phyloP scores from a whole-genome alignment of 2,113 vertebrate species.

The Tupaia chinensis region DNA sequence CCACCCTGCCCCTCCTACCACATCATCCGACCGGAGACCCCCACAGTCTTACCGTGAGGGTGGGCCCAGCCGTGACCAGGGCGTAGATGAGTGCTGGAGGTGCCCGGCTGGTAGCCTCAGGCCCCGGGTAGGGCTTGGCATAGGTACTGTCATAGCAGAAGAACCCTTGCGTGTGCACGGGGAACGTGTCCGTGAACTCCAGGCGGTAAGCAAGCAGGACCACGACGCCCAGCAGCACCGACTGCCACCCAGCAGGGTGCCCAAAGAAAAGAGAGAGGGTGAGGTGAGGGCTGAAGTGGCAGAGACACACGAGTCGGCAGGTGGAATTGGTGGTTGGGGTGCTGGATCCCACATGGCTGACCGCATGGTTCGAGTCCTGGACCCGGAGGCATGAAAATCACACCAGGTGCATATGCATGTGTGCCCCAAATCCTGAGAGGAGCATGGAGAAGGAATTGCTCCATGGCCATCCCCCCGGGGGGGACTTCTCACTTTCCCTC shows the following conservation, averaged over 20 bases:
- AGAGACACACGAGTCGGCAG: not conserved
- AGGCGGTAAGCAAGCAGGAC: constrained; percentile 95
- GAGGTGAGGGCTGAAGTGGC: constrained; percentile 24
- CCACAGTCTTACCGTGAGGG: constrained; percentile 89
- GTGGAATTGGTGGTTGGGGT: no score
- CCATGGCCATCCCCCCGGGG: no score
- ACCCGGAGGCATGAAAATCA: no score
- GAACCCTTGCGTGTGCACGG: constrained; percentile 94
- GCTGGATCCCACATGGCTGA: no score
- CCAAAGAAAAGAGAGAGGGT: not conserved
- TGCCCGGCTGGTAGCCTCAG: constrained; percentile 91
- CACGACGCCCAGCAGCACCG: constrained; percentile 94
- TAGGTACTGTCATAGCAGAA: constrained; percentile 94
- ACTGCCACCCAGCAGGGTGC: constrained; percentile 82
- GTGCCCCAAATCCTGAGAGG: no score
- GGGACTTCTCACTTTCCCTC: no score
- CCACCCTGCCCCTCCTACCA: not conserved
- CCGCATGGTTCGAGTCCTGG: no score
- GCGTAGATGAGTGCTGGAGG: constrained; percentile 93
- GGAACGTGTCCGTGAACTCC: constrained; percentile 96
- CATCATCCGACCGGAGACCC: not conserved
- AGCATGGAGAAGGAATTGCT: no score
- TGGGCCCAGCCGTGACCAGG: constrained; percentile 92
- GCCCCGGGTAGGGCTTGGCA: constrained; percentile 94
- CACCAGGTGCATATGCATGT: no score